These are phyloP conservation scores for Cryptocephalus moraei DNA, from an alignment of 2,888 invertebrate genomes.

Conservation along the genomic window DNA sequence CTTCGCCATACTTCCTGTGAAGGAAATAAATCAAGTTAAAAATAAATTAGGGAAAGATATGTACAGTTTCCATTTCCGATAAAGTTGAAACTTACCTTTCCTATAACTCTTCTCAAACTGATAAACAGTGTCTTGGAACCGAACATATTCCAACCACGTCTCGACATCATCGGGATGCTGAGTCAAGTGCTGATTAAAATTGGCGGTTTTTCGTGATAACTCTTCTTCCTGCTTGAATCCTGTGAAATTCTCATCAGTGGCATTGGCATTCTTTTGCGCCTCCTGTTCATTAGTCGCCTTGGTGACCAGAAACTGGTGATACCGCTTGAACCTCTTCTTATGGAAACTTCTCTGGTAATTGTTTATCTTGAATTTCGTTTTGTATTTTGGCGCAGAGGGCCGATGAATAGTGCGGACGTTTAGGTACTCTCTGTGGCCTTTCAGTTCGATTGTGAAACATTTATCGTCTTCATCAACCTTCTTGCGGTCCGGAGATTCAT, in stretches of 20 bases:
- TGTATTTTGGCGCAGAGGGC: slow-evolving; percentile 52
- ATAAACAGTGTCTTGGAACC: slow-evolving; percentile 44
- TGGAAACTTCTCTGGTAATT: slow-evolving; percentile 14
- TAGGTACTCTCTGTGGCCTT: slow-evolving; percentile 45
- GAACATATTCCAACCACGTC: slow-evolving; percentile 50
- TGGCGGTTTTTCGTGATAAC: slow-evolving; percentile 40
- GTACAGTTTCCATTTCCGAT: too few species aligned
- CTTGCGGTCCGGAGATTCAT: neutral
- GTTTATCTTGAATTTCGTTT: slow-evolving; percentile 20
- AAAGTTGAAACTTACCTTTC: slow-evolving; percentile 21
- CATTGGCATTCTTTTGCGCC: slow-evolving; percentile 17
- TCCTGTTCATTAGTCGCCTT: slow-evolving; percentile 17
- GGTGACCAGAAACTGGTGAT: slow-evolving; percentile 21
- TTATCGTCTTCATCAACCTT: slow-evolving; percentile 8
- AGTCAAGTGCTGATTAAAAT: slow-evolving; percentile 43
- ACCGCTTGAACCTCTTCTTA: slow-evolving; percentile 30
- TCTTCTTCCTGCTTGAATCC: slow-evolving; percentile 39
- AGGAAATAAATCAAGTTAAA: neutral
- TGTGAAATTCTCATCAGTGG: slow-evolving; percentile 20
- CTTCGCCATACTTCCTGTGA: slow-evolving; percentile 30
- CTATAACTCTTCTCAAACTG: slow-evolving; percentile 38
- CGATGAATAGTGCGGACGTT: slow-evolving; percentile 51
- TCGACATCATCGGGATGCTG: slow-evolving; percentile 44
- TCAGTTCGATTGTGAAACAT: slow-evolving; percentile 19
- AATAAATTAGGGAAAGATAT: neutral